Conservation (phyloP, 2,888 invertebrate species). For the Sminthurides aquaticus region DNA sequence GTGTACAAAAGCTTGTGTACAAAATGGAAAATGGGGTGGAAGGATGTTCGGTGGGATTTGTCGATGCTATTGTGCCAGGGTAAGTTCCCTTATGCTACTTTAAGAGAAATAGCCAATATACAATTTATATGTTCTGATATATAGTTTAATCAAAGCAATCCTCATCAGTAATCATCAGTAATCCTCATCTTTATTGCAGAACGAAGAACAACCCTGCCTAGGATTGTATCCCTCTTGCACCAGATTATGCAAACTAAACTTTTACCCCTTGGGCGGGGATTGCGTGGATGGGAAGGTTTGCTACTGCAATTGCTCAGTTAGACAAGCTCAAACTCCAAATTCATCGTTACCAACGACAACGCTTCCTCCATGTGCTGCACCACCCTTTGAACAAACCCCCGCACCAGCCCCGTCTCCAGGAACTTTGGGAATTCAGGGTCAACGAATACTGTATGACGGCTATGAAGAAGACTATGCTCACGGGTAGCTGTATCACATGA, state of each 20-base stretch:
- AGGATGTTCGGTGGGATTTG: constrained; percentile 20
- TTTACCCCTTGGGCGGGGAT: constrained; percentile 16
- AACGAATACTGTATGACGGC: too few relatives aligned
- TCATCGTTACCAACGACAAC: constrained; percentile 5
- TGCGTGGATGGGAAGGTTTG: constrained; percentile 12
- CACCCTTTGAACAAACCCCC: neutral
- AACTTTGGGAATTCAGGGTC: neutral
- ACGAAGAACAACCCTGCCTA: constrained; percentile 10
- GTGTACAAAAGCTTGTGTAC: constrained; percentile 15
- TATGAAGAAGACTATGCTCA: too few relatives aligned
- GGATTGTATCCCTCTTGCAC: constrained; percentile 20
- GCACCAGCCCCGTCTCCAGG: neutral
- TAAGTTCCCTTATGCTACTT: neutral
- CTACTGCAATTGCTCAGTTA: constrained; percentile 18
- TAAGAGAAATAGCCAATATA: neutral
- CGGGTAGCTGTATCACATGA: too few relatives aligned
- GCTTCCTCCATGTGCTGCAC: neutral
- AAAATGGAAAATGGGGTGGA: constrained; percentile 18
- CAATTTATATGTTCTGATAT: too few relatives aligned
- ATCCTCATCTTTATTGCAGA: too few relatives aligned
- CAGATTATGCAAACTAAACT: constrained; percentile 13
- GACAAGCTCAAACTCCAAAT: constrained; percentile 17
- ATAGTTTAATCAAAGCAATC: too few relatives aligned
- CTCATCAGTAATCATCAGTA: constrained; percentile 11
- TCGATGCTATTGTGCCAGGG: constrained; percentile 19